Evolutionary conservation across 2,888 invertebrate species (phyloP), one percentile per base, ranked within the genome.

Genomic region (Rhogogaster chlorosoma): DNA sequence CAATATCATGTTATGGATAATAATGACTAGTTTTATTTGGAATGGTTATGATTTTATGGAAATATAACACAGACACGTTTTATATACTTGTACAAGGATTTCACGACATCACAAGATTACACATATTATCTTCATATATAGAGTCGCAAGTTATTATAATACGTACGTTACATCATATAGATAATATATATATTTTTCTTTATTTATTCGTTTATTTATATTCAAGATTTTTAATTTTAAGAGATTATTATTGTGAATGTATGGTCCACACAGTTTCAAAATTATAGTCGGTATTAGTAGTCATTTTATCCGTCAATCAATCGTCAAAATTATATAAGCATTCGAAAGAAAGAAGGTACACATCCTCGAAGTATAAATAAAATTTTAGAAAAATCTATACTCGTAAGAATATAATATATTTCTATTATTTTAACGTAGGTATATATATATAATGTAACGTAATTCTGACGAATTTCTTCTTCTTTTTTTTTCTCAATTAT

Each of bases 241-340:
- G 32, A 67, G 32, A 67, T 67, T 49, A 29, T 22, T 90, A 90
- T 91, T 90, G 89, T 89, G 88, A 88, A 86, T 89, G 89, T 83
- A 87, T 92, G 92, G 92, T 91, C 92, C 92, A 92, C 90, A 86
- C 85, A 88, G 90, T 91, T 91, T 87, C 88, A 85, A 57, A 83
- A 64, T 53, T 84, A 73, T 73, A 80, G 80, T 85, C 64, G 32
- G 38, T 61, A 22, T n/a, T 61, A 80, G 45, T 57, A 53, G 53
- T 42, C 12, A 38, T 26, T 67, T 29, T 22, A 73, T n/a, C 22
- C 6, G 22, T 42, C n/a, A 32, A 29, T 42, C 42, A 32, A 26
- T 49, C 15, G n/a, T n/a, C n/a, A n/a, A n/a, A n/a, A 49, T 29
- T 53, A n/a, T 36, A 42, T 38, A 22, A 77, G 9, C 32, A 10